Evolutionary conservation across 2,797 vertebrate species (phyloP).

Genomic region (Takifugu ocellatus): DNA sequence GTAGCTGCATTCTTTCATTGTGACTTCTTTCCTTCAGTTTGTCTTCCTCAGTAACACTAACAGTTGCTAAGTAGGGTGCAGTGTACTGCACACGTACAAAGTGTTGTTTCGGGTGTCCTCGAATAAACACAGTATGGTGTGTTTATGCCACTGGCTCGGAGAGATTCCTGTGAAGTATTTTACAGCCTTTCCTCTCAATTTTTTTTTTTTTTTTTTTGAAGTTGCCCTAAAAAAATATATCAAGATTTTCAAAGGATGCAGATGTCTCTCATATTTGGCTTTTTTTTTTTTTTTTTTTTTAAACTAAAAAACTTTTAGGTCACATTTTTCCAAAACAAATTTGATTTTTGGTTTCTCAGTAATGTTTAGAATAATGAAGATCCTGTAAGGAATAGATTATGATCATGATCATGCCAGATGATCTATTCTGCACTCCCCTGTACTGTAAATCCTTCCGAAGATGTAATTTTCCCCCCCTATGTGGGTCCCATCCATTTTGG

Average conservation of each 20-base stretch:
- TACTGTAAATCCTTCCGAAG: too few species aligned
- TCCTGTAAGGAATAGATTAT: too few species aligned
- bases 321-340: too few species aligned
- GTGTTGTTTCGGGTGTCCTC: slow-evolving; percentile 65
- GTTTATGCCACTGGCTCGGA: slow-evolving; percentile 40
- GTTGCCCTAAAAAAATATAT: slow-evolving; percentile 15
- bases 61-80: slow-evolving; percentile 7
- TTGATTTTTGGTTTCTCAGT: too few species aligned
- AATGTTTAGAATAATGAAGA: too few species aligned
- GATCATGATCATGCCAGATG: too few species aligned
- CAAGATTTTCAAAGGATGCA: neutral
- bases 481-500: too few species aligned
- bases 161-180: slow-evolving; percentile 48
- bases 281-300: too few species aligned
- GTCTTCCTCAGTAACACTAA: slow-evolving; percentile 8
- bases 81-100: slow-evolving; percentile 16
- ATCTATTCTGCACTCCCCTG: too few species aligned
- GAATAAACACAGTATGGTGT: slow-evolving; percentile 42
- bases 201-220: slow-evolving; percentile 17
- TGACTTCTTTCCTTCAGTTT: slow-evolving; percentile 6
- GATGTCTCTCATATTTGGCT: too few species aligned
- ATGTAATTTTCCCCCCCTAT: too few species aligned
- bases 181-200: slow-evolving; percentile 1
- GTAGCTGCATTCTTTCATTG: slow-evolving; percentile 12
- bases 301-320: too few species aligned